Evolutionary conservation across 1,140 invertebrate genomes (phyloP).

Genomic region (Sitophilus oryzae): DNA sequence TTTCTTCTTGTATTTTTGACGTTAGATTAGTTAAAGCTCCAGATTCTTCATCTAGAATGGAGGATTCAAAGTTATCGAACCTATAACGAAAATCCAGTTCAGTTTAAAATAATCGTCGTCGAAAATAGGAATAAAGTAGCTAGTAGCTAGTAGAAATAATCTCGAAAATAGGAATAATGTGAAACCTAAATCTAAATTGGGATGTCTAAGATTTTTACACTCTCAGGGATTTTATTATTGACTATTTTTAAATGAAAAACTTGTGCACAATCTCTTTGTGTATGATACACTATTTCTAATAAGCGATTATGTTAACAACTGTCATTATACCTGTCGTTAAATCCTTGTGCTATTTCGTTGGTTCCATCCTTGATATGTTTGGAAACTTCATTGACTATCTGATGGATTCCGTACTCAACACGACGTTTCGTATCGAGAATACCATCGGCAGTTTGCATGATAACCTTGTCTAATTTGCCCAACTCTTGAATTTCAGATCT

Average conservation of each 20-base stretch:
- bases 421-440: constrained; percentile 77
- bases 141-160: too few species aligned
- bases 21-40: constrained; percentile 69
- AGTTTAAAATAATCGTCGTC: too few species aligned
- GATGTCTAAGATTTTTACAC: too few species aligned
- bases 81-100: constrained; percentile 44
- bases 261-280: too few species aligned
- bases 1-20: constrained; percentile 70
- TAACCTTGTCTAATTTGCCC: constrained; percentile 69
- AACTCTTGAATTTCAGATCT: constrained; percentile 51
- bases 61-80: constrained; percentile 63
- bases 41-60: constrained; percentile 68
- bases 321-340: constrained; percentile 52
- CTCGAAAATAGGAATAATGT: too few species aligned
- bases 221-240: too few species aligned
- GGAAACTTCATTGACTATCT: constrained; percentile 74
- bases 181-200: too few species aligned
- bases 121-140: too few species aligned
- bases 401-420: constrained; percentile 78
- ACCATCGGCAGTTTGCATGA: constrained; percentile 78
- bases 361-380: constrained; percentile 63
- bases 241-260: too few species aligned
- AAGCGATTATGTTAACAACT: neutral
- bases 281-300: too few species aligned
- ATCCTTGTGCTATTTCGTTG: constrained; percentile 59